phyloP scores from a whole-genome alignment of 2,888 invertebrate genomes.

The Dryobota labecula region DNA sequence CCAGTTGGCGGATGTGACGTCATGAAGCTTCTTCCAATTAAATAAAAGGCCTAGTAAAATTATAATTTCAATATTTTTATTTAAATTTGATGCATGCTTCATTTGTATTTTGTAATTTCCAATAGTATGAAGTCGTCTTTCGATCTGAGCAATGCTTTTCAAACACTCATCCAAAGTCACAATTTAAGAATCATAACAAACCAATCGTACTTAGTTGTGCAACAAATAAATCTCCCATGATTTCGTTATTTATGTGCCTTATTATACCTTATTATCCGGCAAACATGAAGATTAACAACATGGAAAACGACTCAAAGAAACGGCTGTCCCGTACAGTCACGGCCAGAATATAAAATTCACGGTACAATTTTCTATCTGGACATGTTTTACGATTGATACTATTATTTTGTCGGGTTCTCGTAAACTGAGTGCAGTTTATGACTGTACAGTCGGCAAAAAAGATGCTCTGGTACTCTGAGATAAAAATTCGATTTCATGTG shows the following conservation, averaged over 20 bases:
- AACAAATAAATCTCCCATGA: background rate
- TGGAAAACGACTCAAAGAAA: slow-evolving; percentile 36
- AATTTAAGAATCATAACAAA: background rate
- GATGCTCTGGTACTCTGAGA: background rate
- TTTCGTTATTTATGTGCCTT: background rate
- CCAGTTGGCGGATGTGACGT: too few relatives aligned
- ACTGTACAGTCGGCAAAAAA: slow-evolving; percentile 52
- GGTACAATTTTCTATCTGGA: slow-evolving; percentile 68
- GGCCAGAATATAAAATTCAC: slow-evolving; percentile 54
- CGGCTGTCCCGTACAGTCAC: slow-evolving; percentile 17
- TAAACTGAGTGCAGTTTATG: slow-evolving; percentile 75
- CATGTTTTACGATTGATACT: slow-evolving; percentile 72
- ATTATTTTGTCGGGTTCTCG: slow-evolving; percentile 72
- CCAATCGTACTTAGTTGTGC: background rate
- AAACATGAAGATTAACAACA: slow-evolving; percentile 32
- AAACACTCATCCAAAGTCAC: background rate
- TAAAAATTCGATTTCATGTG: background rate
- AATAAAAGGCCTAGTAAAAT: too few relatives aligned
- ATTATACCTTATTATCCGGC: background rate
- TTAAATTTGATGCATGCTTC: background rate
- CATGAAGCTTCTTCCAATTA: too few relatives aligned
- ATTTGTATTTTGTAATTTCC: background rate
- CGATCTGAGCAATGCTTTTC: background rate
- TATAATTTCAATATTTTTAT: background rate
- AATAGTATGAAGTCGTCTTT: background rate